A percentile compares a stretch with the other conserved stretches of the same genome.
Evolutionary conservation across 2,888 invertebrate genomes (phyloP).

Genomic region (Hedya salicella): DNA sequence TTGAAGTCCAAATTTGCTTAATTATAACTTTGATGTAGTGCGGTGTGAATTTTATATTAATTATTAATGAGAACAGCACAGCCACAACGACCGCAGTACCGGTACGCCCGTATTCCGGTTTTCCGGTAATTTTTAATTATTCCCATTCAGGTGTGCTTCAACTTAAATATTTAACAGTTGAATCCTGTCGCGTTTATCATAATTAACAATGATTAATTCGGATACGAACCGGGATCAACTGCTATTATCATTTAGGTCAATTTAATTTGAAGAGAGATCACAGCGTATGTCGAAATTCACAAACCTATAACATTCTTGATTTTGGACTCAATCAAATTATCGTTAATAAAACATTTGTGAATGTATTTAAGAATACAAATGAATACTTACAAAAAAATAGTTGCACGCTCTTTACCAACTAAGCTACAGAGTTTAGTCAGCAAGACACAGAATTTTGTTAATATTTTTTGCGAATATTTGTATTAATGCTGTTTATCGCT

Average conservation of each 20-base stretch:
- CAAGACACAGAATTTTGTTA: no score
- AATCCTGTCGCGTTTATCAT: slow-evolving; percentile 33
- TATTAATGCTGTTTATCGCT: no score
- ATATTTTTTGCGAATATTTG: no score
- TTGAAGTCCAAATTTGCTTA: slow-evolving; percentile 9
- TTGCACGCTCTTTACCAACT: no score
- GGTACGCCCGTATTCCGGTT: slow-evolving; percentile 28
- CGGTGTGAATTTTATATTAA: slow-evolving; percentile 76
- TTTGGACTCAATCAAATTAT: no score
- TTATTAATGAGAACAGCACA: slow-evolving; percentile 70
- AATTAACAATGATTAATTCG: slow-evolving; percentile 32
- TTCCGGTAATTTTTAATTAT: slow-evolving; percentile 38
- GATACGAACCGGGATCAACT: slow-evolving; percentile 8
- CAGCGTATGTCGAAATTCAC: no score
- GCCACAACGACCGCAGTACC: slow-evolving; percentile 60
- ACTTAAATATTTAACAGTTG: slow-evolving; percentile 32
- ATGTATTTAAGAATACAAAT: no score
- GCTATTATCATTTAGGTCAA: slow-evolving; percentile 17
- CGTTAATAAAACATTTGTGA: no score
- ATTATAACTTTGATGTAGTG: slow-evolving; percentile 56
- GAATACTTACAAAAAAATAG: no score
- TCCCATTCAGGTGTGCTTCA: slow-evolving; percentile 27
- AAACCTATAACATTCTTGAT: no score
- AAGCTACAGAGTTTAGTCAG: no score
- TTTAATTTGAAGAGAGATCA: slow-evolving; percentile 11